Base-by-base conservation (phyloP, 2,113 vertebrate genomes). In the Cricetomys ansorgei region DNA sequence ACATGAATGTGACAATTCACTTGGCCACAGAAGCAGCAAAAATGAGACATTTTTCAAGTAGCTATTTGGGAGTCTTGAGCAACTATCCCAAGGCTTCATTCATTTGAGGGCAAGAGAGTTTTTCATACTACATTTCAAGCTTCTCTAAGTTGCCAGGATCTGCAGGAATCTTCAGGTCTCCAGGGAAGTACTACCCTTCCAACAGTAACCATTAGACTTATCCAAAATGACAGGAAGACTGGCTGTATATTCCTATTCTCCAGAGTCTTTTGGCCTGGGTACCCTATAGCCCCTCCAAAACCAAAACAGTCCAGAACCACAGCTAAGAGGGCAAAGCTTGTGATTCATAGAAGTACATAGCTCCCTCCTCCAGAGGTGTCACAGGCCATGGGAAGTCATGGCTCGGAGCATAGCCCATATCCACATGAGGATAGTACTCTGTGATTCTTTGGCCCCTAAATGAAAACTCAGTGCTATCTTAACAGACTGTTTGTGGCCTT, bases 1-100 rank as follows among this genome's bases (percentile, higher is more conserved):
- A 97, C 97, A 96, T 70, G 97, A 95, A 96, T 96, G 94, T 95
- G 97, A 95, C 96, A 94, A 97, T 97, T 97, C 96, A 76, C 94
- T 97, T 97, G 97, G 80, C 94, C 91, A 40, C 40, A 85, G 91
- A 97, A 97, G 81, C 73, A 96, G 92, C 23, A 96, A 89, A 85
- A 97, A 96, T 96, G 72, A 97, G 94, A 93, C 0, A 0, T 84
- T 96, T 94, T 70, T 59, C 81, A 91, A 67, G 80, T 75, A 72
- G 40, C 50, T 91, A 91, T 73, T 96, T 95, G 57, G 86, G 92
- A 97, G 27, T 48, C 50, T 76, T 48, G 50, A 92, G 76, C 69
- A 62, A 95, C 83, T 83, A 37, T 93, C 64, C 40, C 55, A n/a
- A 27, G 37, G 45, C 37, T 75, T 73, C 72, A 88, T 92, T 72